A percentile compares a stretch with the other conserved stretches of the same genome.
These are phyloP conservation scores for Eumacrocentrus americanus DNA, from an alignment of 2,888 invertebrate genomes.

Conservation along the genomic window DNA sequence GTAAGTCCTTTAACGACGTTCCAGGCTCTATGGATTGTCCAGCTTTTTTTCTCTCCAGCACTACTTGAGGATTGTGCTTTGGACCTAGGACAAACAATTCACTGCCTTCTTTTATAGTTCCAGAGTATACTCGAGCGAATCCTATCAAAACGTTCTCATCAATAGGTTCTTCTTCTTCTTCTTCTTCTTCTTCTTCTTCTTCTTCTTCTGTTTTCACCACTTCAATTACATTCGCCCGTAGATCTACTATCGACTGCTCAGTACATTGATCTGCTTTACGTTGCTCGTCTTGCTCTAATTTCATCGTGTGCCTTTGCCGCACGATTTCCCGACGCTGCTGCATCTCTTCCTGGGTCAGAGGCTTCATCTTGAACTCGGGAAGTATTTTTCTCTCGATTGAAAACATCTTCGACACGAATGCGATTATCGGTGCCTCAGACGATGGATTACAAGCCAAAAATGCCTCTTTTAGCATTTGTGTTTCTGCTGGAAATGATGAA, in stretches of 20 bases:
- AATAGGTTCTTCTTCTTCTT: conserved; percentile 26
- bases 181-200: too few species aligned
- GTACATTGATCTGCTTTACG: neutral
- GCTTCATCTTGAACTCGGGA: conserved; percentile 80
- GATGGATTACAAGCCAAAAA: conserved; percentile 73
- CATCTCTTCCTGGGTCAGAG: conserved; percentile 78
- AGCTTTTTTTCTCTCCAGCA: conserved; percentile 60
- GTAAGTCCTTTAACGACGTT: conserved; percentile 68
- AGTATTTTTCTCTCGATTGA: conserved; percentile 76
- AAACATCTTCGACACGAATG: conserved; percentile 89
- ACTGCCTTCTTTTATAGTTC: conserved; percentile 77
- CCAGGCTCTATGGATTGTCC: conserved; percentile 62
- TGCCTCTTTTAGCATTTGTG: conserved; percentile 73
- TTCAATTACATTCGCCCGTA: conserved; percentile 12
- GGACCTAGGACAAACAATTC: conserved; percentile 84
- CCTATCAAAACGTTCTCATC: conserved; percentile 77
- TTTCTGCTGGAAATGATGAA: conserved; percentile 71
- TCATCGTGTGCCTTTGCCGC: conserved; percentile 70
- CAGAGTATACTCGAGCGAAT: conserved; percentile 92
- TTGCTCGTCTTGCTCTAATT: conserved; percentile 54
- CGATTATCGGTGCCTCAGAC: conserved; percentile 71
- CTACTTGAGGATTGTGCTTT: conserved; percentile 80
- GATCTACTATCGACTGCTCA: neutral
- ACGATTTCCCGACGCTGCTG: conserved; percentile 72
- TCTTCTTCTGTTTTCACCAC: too few species aligned